Evolutionary conservation across 2,888 invertebrate species (phyloP).

Genomic region (Balanococcus diminutus): DNA sequence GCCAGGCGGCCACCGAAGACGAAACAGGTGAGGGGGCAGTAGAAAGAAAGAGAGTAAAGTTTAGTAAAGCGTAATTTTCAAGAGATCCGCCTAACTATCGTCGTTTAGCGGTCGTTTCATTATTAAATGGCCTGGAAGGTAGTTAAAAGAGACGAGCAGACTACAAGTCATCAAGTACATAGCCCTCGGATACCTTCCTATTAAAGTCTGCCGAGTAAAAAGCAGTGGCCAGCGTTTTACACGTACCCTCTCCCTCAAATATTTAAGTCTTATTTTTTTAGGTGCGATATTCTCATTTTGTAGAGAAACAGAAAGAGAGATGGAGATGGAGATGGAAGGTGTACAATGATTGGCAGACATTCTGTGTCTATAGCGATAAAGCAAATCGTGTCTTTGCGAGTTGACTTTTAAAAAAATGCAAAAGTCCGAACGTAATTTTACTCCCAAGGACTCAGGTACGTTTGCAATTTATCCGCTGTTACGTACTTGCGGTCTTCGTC

Average conservation of each 20-base stretch:
- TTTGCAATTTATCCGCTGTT: no score
- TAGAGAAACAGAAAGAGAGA: no score
- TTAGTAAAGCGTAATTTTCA: conserved; percentile 20
- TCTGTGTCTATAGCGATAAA: no score
- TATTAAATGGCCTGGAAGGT: conserved; percentile 35
- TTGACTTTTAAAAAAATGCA: no score
- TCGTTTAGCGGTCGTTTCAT: conserved; percentile 38
- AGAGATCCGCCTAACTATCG: conserved; percentile 29
- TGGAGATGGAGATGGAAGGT: no score
- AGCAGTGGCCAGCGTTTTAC: no score
- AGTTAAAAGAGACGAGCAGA: conserved; percentile 35
- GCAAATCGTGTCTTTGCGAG: no score
- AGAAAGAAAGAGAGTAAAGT: background rate
- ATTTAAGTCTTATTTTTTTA: no score
- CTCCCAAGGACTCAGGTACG: background rate
- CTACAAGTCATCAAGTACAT: conserved; percentile 18
- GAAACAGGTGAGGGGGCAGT: background rate
- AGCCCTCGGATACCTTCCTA: background rate
- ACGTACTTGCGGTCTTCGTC: background rate
- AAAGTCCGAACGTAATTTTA: no score
- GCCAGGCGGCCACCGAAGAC: background rate
- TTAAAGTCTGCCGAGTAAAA: background rate
- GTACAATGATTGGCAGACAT: no score
- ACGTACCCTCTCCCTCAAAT: no score
- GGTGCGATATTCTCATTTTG: no score